Evolutionary conservation across 2,888 invertebrate genomes (phyloP).

Genomic region (Drosophila algonquin): DNA sequence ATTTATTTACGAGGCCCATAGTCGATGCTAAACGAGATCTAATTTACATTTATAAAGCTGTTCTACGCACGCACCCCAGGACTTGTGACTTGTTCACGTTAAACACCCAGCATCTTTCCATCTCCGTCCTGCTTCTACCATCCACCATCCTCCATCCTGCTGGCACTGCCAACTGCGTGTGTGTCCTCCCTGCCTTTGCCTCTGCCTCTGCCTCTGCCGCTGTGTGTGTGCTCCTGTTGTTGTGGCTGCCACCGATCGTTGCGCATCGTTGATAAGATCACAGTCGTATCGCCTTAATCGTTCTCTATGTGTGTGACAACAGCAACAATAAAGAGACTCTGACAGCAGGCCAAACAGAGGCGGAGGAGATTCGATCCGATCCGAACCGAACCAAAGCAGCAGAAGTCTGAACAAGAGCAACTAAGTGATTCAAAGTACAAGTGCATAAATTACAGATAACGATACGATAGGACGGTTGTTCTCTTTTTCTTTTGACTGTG

Average conservation of each 20-base stretch:
- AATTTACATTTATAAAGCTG: constrained; percentile 84
- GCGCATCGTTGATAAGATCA: constrained; percentile 75
- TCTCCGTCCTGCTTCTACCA: too few relatives aligned
- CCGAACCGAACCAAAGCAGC: background rate
- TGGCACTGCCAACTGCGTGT: constrained; percentile 56
- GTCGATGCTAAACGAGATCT: constrained; percentile 82
- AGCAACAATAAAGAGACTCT: constrained; percentile 44
- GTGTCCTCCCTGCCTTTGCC: constrained; percentile 57
- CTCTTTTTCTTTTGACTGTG: constrained; percentile 16
- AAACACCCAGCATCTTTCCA: constrained; percentile 4
- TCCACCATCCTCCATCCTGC: background rate
- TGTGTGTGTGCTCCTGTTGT: constrained; percentile 44
- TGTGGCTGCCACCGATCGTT: constrained; percentile 63
- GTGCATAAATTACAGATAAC: constrained; percentile 80
- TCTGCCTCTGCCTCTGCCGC: constrained; percentile 1
- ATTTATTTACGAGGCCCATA: constrained; percentile 83
- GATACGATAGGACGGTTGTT: constrained; percentile 60
- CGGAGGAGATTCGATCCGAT: constrained; percentile 10
- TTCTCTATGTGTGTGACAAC: constrained; percentile 52
- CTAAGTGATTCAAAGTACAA: constrained; percentile 78
- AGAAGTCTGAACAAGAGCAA: constrained; percentile 54
- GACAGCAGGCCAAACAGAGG: constrained; percentile 23
- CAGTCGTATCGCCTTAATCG: constrained; percentile 64
- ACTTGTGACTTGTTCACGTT: constrained; percentile 48
- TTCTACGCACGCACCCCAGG: constrained; percentile 75